These are phyloP conservation scores for Syritta pipiens DNA, from an alignment of 2,888 invertebrate species.

Conservation along the genomic window DNA sequence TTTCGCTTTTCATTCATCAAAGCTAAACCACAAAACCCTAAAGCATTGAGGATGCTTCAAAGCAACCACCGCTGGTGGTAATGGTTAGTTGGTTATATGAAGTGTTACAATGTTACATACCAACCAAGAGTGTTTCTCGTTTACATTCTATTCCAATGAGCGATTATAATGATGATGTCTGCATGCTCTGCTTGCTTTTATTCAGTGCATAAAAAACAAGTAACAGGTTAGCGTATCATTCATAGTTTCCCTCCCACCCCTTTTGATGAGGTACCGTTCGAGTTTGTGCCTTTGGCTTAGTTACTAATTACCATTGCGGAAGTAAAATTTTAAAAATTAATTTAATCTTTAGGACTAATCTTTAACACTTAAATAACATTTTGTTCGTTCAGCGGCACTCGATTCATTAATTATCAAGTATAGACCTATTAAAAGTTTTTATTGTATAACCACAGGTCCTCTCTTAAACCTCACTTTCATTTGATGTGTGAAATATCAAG, in stretches of 20 bases:
- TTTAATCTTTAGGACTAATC: constrained; percentile 46
- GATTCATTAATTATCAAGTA: constrained; percentile 38
- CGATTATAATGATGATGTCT: constrained; percentile 18
- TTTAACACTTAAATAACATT: too few relatives aligned
- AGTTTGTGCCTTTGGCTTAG: too few relatives aligned
- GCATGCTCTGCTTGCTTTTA: constrained; percentile 12
- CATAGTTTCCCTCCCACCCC: constrained; percentile 47
- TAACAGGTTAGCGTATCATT: constrained; percentile 61
- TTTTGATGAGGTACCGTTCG: too few relatives aligned
- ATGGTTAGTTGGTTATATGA: constrained; percentile 30
- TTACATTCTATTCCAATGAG: constrained; percentile 25
- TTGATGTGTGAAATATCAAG: constrained; percentile 52
- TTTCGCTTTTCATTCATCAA: constrained; percentile 39
- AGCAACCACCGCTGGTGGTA: constrained; percentile 53
- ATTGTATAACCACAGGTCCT: constrained; percentile 45
- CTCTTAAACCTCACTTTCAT: constrained; percentile 46
- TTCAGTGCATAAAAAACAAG: too few relatives aligned
- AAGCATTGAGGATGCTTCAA: constrained; percentile 48
- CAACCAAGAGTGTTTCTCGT: constrained; percentile 5
- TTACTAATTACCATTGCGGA: too few relatives aligned
- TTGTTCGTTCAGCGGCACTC: too few relatives aligned
- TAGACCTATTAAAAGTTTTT: constrained; percentile 23
- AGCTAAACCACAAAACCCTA: constrained; percentile 55
- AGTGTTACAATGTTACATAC: not conserved
- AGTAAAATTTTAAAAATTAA: constrained; percentile 37